Conservation (phyloP, 2,113 vertebrate species). For the Phrynocephalus versicolor region DNA sequence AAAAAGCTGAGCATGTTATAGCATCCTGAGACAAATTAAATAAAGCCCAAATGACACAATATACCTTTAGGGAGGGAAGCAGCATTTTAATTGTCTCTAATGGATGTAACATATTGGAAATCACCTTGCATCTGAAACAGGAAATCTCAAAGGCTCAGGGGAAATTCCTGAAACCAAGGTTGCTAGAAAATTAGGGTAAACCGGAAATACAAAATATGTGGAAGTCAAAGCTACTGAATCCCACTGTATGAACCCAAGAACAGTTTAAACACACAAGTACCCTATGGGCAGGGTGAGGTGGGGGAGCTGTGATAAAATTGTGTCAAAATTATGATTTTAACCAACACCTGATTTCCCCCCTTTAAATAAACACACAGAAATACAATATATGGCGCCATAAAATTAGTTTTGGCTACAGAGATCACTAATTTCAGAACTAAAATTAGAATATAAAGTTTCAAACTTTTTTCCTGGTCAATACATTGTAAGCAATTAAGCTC, state of each 20-base stretch:
- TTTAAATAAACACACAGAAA: neutral
- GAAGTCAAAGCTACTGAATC: neutral
- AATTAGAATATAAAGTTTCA: no score
- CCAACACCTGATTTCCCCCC: no score
- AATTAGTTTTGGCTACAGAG: no score
- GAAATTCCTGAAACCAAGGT: constrained; percentile 4
- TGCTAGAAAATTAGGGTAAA: neutral
- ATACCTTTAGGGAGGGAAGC: neutral
- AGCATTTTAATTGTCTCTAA: constrained; percentile 16
- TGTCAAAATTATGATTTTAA: neutral
- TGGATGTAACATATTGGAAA: constrained; percentile 7
- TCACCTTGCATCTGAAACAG: constrained; percentile 5
- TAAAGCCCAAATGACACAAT: constrained; percentile 9
- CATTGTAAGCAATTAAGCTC: no score
- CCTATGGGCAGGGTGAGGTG: neutral
- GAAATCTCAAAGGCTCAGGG: neutral
- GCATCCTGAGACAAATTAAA: neutral
- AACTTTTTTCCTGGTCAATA: no score
- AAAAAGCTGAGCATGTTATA: neutral
- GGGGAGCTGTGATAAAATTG: no score
- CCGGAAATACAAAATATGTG: neutral
- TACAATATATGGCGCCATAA: neutral
- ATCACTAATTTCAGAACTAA: no score
- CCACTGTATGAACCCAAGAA: neutral
- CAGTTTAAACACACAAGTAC: neutral